Base-by-base conservation (phyloP, 2,888 invertebrate genomes). In the Andrena flavipes region DNA sequence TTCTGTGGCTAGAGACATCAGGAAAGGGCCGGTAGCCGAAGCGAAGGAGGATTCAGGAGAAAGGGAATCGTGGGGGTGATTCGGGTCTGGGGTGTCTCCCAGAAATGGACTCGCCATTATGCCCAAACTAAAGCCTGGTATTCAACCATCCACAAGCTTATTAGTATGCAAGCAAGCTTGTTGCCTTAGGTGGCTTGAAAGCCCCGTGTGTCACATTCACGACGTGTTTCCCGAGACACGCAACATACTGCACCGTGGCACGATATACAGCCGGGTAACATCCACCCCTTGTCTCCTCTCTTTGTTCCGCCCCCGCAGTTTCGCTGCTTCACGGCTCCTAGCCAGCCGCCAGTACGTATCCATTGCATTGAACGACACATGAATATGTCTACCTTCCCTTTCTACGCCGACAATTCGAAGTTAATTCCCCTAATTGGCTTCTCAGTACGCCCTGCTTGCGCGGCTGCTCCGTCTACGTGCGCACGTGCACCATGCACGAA, bases 111-210 rank as follows among this genome's bases (percentile, higher is more conserved):
- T 92, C 86, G 91, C 92, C 89, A 92, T 93, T 93, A 92, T 92
- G 91, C 89, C 90, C 87, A 91, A 91, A 92, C 92, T 91, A 91
- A 92, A 92, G 90, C 92, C 88, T 90, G 89, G 89, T 90, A 91
- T 92, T 92, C 92, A 91, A 89, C 90, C 87, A 92, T 92, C 90
- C 91, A 89, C 90, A 90, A 91, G 91, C 91, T 92, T 91, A 93
- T 93, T 93, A 93, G 93, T 92, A 93, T 93, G 93, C 93, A 91
- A 92, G 92, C 84, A 90, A 91, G 92, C 91, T 91, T 90, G 92
- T 92, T 92, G 92, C 91, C 91, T 91, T 92, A 91, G 92, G 92
- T 92, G 89, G 90, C 90, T 91, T 91, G 91, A 92, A 92, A 91
- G 92, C 92, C 90, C 88, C 88, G 90, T 90, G 91, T 92, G 91